A percentile compares a stretch with the other conserved stretches of the same genome.
Evolutionary conservation across 2,888 invertebrate species (phyloP).

Genomic region (Acanthopleura granulata): DNA sequence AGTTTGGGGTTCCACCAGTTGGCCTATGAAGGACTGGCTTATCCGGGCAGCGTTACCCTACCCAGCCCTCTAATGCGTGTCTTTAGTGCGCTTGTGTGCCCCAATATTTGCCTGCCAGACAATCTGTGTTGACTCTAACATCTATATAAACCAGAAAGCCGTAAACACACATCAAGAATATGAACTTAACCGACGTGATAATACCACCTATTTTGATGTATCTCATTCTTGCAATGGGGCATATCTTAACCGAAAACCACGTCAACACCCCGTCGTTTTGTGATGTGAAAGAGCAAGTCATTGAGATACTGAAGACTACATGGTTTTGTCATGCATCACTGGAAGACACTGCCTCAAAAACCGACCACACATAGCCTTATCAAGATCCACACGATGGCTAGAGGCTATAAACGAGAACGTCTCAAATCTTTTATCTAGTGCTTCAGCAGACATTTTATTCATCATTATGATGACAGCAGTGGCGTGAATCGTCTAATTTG

Average conservation of each 20-base stretch:
- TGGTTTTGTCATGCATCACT: too few relatives aligned
- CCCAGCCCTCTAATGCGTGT: not conserved
- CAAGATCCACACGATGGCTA: too few relatives aligned
- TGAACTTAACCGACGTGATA: not conserved
- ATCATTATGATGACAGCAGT: too few relatives aligned
- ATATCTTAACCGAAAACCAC: not conserved
- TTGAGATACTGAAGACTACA: too few relatives aligned
- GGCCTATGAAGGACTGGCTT: not conserved
- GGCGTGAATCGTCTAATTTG: too few relatives aligned
- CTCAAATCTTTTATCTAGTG: too few relatives aligned
- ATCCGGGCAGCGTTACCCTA: not conserved
- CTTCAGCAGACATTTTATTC: too few relatives aligned
- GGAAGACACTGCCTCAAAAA: too few relatives aligned
- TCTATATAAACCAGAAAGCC: not conserved
- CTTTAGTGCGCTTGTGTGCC: not conserved
- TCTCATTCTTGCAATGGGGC: not conserved
- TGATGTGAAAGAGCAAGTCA: too few relatives aligned
- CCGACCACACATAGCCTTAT: too few relatives aligned
- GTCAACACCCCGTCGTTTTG: not conserved
- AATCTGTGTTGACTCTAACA: conserved; percentile 11
- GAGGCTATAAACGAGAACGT: too few relatives aligned
- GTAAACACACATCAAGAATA: not conserved
- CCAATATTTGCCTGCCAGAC: not conserved
- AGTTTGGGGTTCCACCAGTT: not conserved
- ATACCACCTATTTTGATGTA: not conserved